These are phyloP conservation scores for Noctua janthe DNA, from an alignment of 2,888 invertebrate genomes.

Conservation along the genomic window DNA sequence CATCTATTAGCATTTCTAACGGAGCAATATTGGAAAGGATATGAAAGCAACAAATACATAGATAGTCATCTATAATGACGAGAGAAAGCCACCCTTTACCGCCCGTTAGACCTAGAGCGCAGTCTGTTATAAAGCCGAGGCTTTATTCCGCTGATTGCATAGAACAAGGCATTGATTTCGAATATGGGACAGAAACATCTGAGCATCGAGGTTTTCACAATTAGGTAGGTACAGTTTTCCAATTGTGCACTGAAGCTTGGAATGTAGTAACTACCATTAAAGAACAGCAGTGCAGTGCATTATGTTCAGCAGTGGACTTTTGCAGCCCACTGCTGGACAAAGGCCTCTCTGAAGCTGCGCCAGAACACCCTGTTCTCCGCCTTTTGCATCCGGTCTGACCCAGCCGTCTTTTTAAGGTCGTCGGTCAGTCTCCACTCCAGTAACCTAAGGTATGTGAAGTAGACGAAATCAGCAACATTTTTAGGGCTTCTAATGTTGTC, in stretches of 20 bases:
- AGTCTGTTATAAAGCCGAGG: constrained; percentile 51
- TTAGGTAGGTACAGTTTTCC: not conserved
- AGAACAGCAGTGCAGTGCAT: not conserved
- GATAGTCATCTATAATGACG: constrained; percentile 56
- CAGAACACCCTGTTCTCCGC: not conserved
- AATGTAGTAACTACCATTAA: not conserved
- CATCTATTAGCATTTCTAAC: constrained; percentile 27
- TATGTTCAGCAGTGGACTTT: not conserved
- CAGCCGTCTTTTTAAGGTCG: not conserved
- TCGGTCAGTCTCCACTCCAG: not conserved
- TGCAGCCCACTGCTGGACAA: not conserved
- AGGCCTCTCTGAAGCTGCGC: not conserved
- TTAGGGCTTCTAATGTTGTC: not conserved
- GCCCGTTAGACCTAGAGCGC: constrained; percentile 70
- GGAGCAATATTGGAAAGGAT: constrained; percentile 52
- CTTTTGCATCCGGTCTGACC: not conserved
- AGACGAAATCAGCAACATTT: not conserved
- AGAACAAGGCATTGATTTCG: constrained; percentile 31
- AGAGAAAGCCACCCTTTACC: constrained; percentile 70
- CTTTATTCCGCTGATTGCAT: constrained; percentile 68
- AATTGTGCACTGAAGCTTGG: not conserved
- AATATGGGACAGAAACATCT: constrained; percentile 47
- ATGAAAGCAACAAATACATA: constrained; percentile 55
- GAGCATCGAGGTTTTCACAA: constrained; percentile 18
- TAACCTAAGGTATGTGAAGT: not conserved